Evolutionary conservation across 2,797 vertebrate species (phyloP).

Genomic region (Sarcophilus harrisii): DNA sequence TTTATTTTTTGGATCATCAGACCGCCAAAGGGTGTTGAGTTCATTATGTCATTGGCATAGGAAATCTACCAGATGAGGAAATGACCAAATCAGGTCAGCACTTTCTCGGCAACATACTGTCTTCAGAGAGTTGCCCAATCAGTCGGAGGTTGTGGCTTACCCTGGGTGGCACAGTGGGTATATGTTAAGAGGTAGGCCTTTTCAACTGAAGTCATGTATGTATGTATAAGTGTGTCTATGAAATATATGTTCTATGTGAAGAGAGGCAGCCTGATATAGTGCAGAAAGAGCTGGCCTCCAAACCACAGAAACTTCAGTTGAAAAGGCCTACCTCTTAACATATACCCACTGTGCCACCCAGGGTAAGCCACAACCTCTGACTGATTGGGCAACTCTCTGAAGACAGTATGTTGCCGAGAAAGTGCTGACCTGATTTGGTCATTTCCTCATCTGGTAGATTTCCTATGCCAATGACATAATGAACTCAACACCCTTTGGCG

Average conservation of each 20-base stretch:
- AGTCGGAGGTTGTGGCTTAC: background rate
- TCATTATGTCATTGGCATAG: background rate
- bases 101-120: background rate
- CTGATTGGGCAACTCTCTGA: background rate
- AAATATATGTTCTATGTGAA: too few species aligned
- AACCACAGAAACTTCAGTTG: background rate
- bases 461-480: background rate
- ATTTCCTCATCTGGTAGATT: background rate
- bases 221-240: too few species aligned
- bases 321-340: background rate
- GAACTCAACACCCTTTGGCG: background rate
- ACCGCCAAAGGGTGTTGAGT: background rate
- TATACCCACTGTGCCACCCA: background rate
- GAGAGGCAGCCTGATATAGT: background rate
- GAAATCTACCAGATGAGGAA: background rate
- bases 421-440: background rate
- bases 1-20: background rate
- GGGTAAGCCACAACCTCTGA: background rate
- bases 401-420: background rate
- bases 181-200: background rate
- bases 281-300: background rate
- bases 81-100: background rate
- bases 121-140: background rate
- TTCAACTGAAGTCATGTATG: background rate
- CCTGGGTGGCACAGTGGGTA: background rate